A percentile compares a stretch with the other conserved stretches of the same genome.
Evolutionary conservation across 2,888 invertebrate species (phyloP).

Genomic region (Aphrophora alni): DNA sequence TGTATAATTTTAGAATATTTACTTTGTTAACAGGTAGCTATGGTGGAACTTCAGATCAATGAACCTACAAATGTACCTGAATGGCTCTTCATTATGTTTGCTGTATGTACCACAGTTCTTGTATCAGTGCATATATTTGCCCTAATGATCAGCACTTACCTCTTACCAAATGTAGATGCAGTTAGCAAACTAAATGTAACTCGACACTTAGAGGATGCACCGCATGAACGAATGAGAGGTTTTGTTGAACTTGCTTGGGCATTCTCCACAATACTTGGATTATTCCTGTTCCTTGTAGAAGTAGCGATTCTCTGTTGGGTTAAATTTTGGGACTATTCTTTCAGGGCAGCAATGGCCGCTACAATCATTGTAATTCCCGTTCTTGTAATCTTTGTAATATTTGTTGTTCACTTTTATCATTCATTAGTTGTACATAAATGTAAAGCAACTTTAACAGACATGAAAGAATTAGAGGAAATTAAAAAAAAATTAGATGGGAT

Average conservation of each 20-base stretch:
- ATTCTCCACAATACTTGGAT: constrained; percentile 89
- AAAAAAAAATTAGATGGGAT: constrained; percentile 70
- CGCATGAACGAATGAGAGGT: constrained; percentile 80
- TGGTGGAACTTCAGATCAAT: constrained; percentile 92
- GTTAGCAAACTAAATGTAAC: constrained; percentile 79
- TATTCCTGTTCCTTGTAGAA: constrained; percentile 90
- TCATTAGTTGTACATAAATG: constrained; percentile 87
- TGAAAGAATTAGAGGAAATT: constrained; percentile 77
- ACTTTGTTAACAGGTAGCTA: constrained; percentile 70
- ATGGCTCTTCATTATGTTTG: constrained; percentile 87
- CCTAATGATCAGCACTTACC: constrained; percentile 95
- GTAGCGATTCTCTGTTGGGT: constrained; percentile 94
- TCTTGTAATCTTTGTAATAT: constrained; percentile 83
- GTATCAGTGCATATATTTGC: constrained; percentile 95
- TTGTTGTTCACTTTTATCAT: constrained; percentile 91
- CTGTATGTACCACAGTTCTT: constrained; percentile 87
- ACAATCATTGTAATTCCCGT: constrained; percentile 90
- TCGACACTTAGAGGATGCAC: constrained; percentile 68
- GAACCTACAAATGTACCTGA: constrained; percentile 81
- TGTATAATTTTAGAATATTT: neutral
- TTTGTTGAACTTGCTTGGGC: constrained; percentile 91
- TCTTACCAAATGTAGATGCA: constrained; percentile 92
- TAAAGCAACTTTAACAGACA: constrained; percentile 73
- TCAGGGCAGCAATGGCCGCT: constrained; percentile 79
- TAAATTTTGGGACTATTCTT: constrained; percentile 87